phyloP scores from a whole-genome alignment of 1,140 invertebrate genomes.

The Chionoecetes opilio region DNA sequence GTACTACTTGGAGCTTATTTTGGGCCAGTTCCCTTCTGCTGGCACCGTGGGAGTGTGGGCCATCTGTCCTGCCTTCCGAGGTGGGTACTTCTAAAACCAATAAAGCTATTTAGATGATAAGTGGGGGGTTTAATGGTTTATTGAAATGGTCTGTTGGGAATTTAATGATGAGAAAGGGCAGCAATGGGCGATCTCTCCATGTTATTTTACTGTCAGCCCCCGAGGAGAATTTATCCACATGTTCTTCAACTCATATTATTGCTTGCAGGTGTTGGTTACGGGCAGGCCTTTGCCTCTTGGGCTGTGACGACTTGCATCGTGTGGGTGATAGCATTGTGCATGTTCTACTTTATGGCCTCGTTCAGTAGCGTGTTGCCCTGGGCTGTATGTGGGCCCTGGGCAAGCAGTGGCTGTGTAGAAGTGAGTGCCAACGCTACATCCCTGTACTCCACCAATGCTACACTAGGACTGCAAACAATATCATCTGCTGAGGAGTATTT shows the following conservation, averaged over 20 bases:
- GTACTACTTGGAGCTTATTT: conserved; percentile 68
- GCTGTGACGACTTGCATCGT: conserved; percentile 83
- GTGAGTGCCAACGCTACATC: not conserved
- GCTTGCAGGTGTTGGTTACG: conserved; percentile 84
- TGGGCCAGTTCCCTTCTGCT: conserved; percentile 54
- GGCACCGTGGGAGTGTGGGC: conserved; percentile 57
- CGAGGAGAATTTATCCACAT: too few relatives aligned
- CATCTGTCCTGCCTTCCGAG: conserved; percentile 80
- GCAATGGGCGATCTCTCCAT: too few relatives aligned
- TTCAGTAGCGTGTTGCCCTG: conserved; percentile 88
- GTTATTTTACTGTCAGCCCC: too few relatives aligned
- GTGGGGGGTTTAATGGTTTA: not conserved
- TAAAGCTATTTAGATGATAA: not conserved
- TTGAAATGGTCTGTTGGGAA: not conserved
- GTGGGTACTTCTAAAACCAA: not conserved
- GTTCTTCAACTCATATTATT: not conserved
- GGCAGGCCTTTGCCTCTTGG: conserved; percentile 83
- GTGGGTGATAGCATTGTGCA: conserved; percentile 88
- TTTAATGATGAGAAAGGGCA: too few relatives aligned
- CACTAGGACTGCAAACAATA: not conserved
- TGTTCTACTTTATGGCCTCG: conserved; percentile 92
- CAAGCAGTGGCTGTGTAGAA: not conserved
- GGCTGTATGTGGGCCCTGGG: conserved; percentile 87
- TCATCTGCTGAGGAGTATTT: conserved; percentile 51
- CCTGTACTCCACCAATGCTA: not conserved